Evolutionary conservation across 2,113 vertebrate species (phyloP).

Genomic region (Pygoscelis antarcticus): DNA sequence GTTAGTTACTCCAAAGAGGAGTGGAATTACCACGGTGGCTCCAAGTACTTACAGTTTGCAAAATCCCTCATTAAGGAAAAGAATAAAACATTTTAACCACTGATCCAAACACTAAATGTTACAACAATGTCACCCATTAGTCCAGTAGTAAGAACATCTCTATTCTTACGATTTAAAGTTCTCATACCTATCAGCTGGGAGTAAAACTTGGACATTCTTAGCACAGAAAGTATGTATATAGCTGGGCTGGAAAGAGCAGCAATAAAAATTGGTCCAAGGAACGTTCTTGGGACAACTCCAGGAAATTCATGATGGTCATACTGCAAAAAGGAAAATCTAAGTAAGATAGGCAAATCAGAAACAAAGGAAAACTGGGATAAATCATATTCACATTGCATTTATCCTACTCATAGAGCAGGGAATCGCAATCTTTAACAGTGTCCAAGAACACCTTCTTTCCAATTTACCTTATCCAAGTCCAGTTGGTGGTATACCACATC

Average conservation of each 20-base stretch:
- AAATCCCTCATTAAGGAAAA: neutral
- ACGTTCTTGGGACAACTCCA: constrained; percentile 93
- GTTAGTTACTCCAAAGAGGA: neutral
- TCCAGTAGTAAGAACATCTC: neutral
- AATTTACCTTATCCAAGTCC: constrained; percentile 83
- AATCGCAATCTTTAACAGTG: neutral
- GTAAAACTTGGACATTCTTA: constrained; percentile 87
- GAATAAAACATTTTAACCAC: neutral
- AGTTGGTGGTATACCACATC: constrained; percentile 90
- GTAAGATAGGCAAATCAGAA: neutral
- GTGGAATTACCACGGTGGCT: neutral
- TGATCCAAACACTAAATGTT: neutral
- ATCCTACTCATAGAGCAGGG: neutral
- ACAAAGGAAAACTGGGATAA: neutral
- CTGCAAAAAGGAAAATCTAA: constrained; percentile 69
- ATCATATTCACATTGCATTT: neutral
- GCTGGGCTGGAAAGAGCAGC: constrained; percentile 81
- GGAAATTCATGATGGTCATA: constrained; percentile 96
- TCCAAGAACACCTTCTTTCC: neutral
- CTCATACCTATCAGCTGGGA: constrained; percentile 84
- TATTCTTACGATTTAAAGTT: neutral
- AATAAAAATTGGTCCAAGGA: constrained; percentile 88
- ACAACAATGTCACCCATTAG: neutral
- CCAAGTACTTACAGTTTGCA: neutral
- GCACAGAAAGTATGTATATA: constrained; percentile 75